Conservation (phyloP, 2,797 vertebrate species). For the Enteromius trimaculatus region DNA sequence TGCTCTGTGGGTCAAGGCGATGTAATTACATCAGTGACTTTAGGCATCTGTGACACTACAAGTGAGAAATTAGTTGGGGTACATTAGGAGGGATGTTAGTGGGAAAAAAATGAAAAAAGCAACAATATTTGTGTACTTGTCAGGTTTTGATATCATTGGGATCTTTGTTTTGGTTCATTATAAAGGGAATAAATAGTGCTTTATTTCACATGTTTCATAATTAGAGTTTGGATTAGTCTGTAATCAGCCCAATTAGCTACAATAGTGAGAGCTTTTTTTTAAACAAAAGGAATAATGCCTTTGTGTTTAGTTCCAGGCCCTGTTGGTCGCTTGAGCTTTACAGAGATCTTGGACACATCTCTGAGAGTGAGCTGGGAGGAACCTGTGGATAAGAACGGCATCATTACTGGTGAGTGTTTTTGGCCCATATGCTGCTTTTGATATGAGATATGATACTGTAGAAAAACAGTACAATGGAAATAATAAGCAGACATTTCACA, state of each 20-base stretch:
- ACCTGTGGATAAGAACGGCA: slow-evolving; percentile 90
- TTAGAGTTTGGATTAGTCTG: not conserved
- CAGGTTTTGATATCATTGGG: not conserved
- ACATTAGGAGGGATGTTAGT: slow-evolving; percentile 15
- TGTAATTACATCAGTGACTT: slow-evolving; percentile 34
- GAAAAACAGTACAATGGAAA: not conserved
- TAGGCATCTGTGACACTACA: slow-evolving; percentile 18
- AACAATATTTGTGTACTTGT: not conserved
- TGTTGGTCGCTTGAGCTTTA: slow-evolving; percentile 91
- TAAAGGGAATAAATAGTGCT: slow-evolving; percentile 4
- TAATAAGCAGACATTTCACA: not conserved
- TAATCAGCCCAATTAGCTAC: not conserved
- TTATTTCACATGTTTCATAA: slow-evolving; percentile 15
- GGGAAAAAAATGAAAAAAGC: not conserved
- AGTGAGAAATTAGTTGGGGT: slow-evolving; percentile 17
- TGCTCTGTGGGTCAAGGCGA: slow-evolving; percentile 26
- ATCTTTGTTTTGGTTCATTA: not conserved
- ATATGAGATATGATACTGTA: not conserved
- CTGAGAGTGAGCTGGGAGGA: slow-evolving; percentile 95
- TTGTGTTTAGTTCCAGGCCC: slow-evolving; percentile 84
- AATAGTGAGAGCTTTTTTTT: not conserved
- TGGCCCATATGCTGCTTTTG: slow-evolving; percentile 27
- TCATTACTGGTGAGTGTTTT: slow-evolving; percentile 84
- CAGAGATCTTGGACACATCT: slow-evolving; percentile 94
- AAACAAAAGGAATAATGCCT: slow-evolving; percentile 6